Percentiles rank a stretch among this genome's conserved stretches.
phyloP scores from a whole-genome alignment of 2,113 vertebrate species.

The Zapus hudsonius region DNA sequence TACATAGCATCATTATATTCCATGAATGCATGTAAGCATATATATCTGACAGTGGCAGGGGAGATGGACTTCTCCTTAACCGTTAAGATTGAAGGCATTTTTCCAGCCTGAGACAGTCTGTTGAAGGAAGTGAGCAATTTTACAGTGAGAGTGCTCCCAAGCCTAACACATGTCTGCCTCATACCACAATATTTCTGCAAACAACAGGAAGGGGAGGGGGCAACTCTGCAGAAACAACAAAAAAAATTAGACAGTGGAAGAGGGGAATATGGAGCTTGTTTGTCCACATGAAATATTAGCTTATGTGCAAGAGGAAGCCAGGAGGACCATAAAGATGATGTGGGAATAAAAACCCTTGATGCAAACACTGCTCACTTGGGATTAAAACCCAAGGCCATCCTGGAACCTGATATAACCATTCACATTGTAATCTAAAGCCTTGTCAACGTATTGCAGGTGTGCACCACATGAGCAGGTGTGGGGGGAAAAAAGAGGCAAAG shows the following conservation, averaged over 20 bases:
- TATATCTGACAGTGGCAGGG: not conserved
- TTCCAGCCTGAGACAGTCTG: conserved; percentile 42
- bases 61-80: not conserved
- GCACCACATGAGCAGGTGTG: conserved; percentile 85
- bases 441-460: conserved; percentile 80
- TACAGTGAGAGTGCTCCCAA: not conserved
- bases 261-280: conserved; percentile 50
- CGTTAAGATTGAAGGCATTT: not conserved
- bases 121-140: conserved; percentile 29
- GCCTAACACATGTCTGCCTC: not conserved
- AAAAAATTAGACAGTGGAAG: not conserved
- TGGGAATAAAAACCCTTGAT: conserved; percentile 76
- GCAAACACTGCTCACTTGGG: conserved; percentile 64
- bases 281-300: conserved; percentile 71
- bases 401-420: conserved; percentile 72
- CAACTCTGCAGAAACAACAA: not conserved
- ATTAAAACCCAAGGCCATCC: conserved; percentile 76
- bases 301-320: conserved; percentile 64
- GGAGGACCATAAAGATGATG: conserved; percentile 74
- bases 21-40: not conserved
- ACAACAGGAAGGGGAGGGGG: not conserved
- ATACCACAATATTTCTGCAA: conserved; percentile 18
- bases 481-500: conserved; percentile 74
- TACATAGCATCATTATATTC: not conserved
- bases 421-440: conserved; percentile 71